These are phyloP conservation scores for Murina feae DNA, from an alignment of 2,113 vertebrate species.

Conservation along the genomic window DNA sequence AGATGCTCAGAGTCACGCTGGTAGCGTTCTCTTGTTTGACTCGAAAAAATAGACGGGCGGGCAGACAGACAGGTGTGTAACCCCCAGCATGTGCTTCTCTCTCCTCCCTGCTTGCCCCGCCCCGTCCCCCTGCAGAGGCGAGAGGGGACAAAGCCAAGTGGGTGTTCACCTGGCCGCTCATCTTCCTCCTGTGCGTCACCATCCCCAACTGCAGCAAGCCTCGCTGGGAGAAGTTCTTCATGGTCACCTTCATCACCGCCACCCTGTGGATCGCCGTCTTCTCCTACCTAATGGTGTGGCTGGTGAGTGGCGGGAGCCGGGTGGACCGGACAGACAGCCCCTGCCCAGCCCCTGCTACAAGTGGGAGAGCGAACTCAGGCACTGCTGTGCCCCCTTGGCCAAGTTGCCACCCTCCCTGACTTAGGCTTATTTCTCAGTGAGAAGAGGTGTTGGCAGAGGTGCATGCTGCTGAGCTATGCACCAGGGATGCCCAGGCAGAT, in stretches of 20 bases:
- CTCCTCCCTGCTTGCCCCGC: neutral
- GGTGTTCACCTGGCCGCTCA: slow-evolving; percentile 94
- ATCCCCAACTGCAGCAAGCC: slow-evolving; percentile 95
- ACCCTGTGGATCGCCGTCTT: slow-evolving; percentile 98
- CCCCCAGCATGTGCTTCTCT: neutral
- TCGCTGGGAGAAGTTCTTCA: slow-evolving; percentile 95
- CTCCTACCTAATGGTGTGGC: slow-evolving; percentile 99
- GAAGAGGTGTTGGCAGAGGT: neutral
- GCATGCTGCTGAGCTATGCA: fast-evolving
- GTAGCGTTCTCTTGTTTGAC: neutral
- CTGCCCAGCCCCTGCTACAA: neutral
- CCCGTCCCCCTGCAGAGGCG: slow-evolving; percentile 79
- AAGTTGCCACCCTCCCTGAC: neutral
- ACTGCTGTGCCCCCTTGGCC: neutral
- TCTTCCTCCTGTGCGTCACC: slow-evolving; percentile 89
- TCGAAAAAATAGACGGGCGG: fast-evolving
- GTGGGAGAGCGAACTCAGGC: too few relatives aligned
- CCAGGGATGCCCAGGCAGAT: fast-evolving
- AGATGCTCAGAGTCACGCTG: neutral
- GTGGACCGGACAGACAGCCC: neutral
- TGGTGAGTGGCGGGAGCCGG: slow-evolving; percentile 83
- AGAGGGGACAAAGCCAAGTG: slow-evolving; percentile 90
- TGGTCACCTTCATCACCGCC: slow-evolving; percentile 93
- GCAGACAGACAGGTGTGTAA: neutral
- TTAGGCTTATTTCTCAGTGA: neutral